Evolutionary conservation across 2,797 vertebrate species (phyloP), one percentile per base, ranked within the genome.

Genomic region (Anguilla anguilla): DNA sequence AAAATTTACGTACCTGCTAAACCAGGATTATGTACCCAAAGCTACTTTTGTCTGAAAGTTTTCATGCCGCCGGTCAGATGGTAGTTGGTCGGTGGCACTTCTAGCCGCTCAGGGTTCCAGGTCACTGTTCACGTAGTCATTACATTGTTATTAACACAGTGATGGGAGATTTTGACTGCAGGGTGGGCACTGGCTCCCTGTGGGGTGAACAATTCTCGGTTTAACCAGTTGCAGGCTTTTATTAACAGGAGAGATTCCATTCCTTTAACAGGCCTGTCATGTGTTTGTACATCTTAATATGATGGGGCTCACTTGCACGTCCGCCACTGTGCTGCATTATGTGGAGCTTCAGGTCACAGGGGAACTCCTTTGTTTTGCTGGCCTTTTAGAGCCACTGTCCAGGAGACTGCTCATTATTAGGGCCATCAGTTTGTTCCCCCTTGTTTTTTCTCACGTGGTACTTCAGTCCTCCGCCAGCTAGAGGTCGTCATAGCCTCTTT

Each of bases 161-260:
- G 17, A 31, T 87, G 59, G 83, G 46, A 87, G 57, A 69, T 69
- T 59, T 72, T 93, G 72, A 49, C 86, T 87, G 55, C 59, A 81
- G 86, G 74, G 86, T 64, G 79, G 86, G 86, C 79, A 59, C 10
- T 72, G 51, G 82, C 53, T 81, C 86, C 55, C 91, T 91, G 81
- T 90, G 74, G 85, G 88, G 46, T 53, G 22, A 25, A 19, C 28
- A 82, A 39, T 81, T 43, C 67, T 46, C 17, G 69, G 92, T 89
- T 89, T 91, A 91, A 90, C 88, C 85, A 85, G 92, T 90, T 91
- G 93, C 92, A 93, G 91, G 91, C 92, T 92, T 93, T 91, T 93
- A 90, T 94, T 88, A 90, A 67, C 39, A 77, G 31, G 11, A 39
- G 35, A 39, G 13, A 43, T 77, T 15, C 6, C 11, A 43, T 77